Percentiles rank a stretch among this genome's conserved stretches.
Evolutionary conservation across 2,113 vertebrate species (phyloP).

Genomic region (Thomomys bottae): DNA sequence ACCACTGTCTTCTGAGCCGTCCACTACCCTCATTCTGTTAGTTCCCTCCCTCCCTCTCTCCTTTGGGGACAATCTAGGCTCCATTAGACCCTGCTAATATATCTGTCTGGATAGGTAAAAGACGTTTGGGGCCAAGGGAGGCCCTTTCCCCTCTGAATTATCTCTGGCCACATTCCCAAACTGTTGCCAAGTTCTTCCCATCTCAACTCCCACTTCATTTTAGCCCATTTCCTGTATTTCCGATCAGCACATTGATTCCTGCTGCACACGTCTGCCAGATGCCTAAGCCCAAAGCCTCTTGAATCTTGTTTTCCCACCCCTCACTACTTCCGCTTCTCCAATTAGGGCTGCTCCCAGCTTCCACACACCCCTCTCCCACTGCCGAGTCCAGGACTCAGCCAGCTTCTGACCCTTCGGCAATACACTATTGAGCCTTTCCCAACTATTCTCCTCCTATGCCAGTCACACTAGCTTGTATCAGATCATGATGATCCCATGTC

Average conservation of each 20-base stretch:
- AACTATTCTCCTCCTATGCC: not conserved
- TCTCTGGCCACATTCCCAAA: not conserved
- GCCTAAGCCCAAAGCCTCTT: not conserved
- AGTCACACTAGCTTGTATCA: not conserved
- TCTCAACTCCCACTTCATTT: not conserved
- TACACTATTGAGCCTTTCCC: not conserved
- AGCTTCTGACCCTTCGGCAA: not conserved
- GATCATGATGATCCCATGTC: not conserved
- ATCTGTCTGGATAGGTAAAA: slow-evolving; percentile 1
- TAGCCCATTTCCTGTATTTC: not conserved
- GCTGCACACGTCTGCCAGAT: not conserved
- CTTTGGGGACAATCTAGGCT: not conserved
- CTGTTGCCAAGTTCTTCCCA: not conserved
- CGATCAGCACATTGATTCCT: not conserved
- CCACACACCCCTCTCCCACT: not conserved
- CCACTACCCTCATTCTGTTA: not conserved
- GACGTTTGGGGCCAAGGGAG: too few relatives aligned
- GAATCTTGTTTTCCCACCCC: not conserved
- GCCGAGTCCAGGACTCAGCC: not conserved
- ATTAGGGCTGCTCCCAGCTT: not conserved
- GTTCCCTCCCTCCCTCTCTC: not conserved
- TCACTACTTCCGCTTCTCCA: not conserved
- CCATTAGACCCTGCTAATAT: not conserved
- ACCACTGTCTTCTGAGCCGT: not conserved
- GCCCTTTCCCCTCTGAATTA: not conserved